Conservation (phyloP, 2,113 vertebrate species). For the Phocoena phocoena region DNA sequence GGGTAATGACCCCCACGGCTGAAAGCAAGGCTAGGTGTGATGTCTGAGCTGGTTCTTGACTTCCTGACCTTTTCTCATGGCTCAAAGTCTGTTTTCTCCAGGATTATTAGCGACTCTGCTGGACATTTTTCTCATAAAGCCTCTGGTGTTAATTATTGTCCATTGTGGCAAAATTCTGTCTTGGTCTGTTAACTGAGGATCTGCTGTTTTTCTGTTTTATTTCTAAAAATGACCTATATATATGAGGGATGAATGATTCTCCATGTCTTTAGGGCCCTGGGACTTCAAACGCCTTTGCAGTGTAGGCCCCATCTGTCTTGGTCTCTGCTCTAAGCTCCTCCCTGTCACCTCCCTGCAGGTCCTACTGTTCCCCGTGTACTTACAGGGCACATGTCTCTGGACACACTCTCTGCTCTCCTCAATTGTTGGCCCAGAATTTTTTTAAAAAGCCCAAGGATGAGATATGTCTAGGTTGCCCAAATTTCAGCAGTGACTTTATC, state of each 20-base stretch:
- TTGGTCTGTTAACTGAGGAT: background rate
- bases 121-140: background rate
- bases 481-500: background rate
- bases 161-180: background rate
- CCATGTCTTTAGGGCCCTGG: background rate
- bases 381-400: accelerated
- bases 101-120: background rate
- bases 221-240: background rate
- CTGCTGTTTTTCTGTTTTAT: background rate
- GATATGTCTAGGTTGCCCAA: accelerated
- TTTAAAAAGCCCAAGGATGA: accelerated
- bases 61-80: too few species aligned
- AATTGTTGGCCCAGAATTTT: background rate
- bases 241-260: background rate
- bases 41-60: background rate
- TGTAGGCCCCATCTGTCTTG: accelerated
- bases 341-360: accelerated
- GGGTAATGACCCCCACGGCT: accelerated
- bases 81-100: too few species aligned
- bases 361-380: accelerated
- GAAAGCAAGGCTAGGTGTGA: background rate
- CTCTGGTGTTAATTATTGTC: background rate
- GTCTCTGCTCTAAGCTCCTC: background rate
- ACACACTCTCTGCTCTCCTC: too few species aligned
- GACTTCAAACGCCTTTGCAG: background rate